These are phyloP conservation scores for Hepsetus odoe DNA, from an alignment of 2,113 vertebrate species.

Conservation along the genomic window DNA sequence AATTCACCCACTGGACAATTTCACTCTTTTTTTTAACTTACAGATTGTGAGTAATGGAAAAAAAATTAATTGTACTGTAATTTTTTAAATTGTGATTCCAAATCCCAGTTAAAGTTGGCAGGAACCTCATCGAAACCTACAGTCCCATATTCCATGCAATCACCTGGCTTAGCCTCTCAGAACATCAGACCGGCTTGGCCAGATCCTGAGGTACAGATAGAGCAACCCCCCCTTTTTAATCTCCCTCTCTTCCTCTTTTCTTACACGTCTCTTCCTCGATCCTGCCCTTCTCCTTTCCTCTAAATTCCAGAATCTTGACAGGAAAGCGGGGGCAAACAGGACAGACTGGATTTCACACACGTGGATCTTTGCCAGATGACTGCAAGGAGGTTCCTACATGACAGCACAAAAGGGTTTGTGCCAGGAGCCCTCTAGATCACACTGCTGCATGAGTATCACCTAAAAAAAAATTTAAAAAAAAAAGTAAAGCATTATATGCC, in stretches of 20 bases:
- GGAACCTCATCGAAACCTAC: too few species aligned
- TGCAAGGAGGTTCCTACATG: slow-evolving; percentile 37
- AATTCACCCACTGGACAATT: too few species aligned
- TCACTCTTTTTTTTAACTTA: too few species aligned
- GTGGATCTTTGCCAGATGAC: slow-evolving; percentile 34
- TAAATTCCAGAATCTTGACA: slow-evolving; percentile 53
- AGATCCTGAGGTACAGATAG: slow-evolving; percentile 24
- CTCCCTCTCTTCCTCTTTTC: slow-evolving; percentile 40
- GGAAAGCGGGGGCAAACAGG: slow-evolving; percentile 53
- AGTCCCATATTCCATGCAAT: too few species aligned
- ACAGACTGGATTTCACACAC: slow-evolving; percentile 50
- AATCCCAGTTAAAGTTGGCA: too few species aligned
- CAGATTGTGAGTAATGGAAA: too few species aligned
- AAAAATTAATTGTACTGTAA: too few species aligned
- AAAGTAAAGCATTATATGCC: not conserved
- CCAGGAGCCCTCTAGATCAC: slow-evolving; percentile 28
- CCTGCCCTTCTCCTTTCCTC: slow-evolving; percentile 48
- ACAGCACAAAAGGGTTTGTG: slow-evolving; percentile 22
- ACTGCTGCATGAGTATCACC: slow-evolving; percentile 27
- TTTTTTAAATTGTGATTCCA: too few species aligned
- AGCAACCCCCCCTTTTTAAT: slow-evolving; percentile 2
- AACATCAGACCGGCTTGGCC: not conserved
- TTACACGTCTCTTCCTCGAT: slow-evolving; percentile 28
- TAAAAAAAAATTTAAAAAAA: not conserved
- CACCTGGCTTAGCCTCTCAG: not conserved